A percentile compares a stretch with the other conserved stretches of the same genome.
These are phyloP conservation scores for Aphis gossypii DNA, from an alignment of 1,140 invertebrate genomes.

Conservation along the genomic window DNA sequence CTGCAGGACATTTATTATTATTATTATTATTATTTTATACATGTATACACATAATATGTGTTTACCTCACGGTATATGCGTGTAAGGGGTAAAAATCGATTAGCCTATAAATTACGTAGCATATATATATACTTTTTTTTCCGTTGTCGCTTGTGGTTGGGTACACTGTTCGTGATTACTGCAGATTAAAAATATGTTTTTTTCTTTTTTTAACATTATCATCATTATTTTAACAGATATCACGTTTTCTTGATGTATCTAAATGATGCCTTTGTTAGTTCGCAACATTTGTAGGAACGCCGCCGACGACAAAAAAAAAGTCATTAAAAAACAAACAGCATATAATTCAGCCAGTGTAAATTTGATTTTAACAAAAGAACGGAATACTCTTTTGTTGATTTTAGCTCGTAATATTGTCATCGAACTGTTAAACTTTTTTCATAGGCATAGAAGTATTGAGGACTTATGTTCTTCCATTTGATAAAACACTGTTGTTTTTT, in stretches of 20 bases:
- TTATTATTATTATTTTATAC: neutral
- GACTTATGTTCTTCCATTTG: neutral
- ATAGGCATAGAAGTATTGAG: neutral
- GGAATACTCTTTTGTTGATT: neutral
- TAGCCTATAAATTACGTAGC: neutral
- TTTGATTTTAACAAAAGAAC: neutral
- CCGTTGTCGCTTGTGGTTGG: neutral
- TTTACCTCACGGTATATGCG: neutral
- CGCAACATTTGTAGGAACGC: neutral
- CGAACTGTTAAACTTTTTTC: neutral
- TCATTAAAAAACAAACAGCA: neutral
- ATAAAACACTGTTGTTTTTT: neutral
- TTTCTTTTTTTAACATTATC: neutral
- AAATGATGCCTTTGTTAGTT: neutral
- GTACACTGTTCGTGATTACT: neutral
- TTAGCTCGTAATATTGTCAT: conserved; percentile 11
- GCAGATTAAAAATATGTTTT: neutral
- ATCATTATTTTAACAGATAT: conserved; percentile 10
- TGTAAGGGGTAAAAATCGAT: neutral
- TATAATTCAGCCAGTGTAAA: neutral
- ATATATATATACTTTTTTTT: neutral
- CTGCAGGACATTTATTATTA: conserved; percentile 1
- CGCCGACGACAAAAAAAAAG: neutral
- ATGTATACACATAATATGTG: neutral
- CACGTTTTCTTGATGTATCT: neutral